Evolutionary conservation across 1,140 invertebrate species (phyloP).

Genomic region (Drosophila baimaii): DNA sequence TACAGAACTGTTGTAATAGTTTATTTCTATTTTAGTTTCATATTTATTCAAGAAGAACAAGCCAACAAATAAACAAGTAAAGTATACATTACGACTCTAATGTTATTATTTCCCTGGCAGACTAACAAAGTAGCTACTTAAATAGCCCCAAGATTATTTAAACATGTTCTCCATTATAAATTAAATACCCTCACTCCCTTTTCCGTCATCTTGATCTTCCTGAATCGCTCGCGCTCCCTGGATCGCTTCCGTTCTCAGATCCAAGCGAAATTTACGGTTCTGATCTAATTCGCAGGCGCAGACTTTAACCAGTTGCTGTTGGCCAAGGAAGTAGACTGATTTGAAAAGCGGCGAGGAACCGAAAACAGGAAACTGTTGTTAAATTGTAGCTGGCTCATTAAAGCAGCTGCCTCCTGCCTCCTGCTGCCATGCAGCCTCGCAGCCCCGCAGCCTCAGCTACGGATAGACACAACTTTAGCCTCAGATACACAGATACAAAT

Average conservation of each 20-base stretch:
- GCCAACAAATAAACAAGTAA: too few species aligned
- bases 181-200: background rate
- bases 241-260: slow-evolving; percentile 74
- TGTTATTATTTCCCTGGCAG: background rate
- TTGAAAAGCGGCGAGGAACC: slow-evolving; percentile 75
- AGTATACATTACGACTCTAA: too few species aligned
- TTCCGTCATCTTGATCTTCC: slow-evolving; percentile 16
- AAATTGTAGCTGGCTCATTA: slow-evolving; percentile 78
- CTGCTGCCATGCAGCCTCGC: too few species aligned
- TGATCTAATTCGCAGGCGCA: slow-evolving; percentile 72
- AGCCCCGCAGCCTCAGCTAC: slow-evolving; percentile 18
- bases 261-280: slow-evolving; percentile 78
- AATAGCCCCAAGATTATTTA: background rate
- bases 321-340: slow-evolving; percentile 82
- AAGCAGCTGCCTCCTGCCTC: slow-evolving; percentile 60
- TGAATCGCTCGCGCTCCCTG: slow-evolving; percentile 7
- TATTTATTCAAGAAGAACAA: background rate
- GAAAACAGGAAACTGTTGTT: slow-evolving; percentile 77
- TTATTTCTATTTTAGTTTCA: background rate
- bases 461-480: background rate
- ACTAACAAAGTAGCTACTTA: background rate
- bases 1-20: too few species aligned
- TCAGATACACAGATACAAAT: slow-evolving; percentile 38
- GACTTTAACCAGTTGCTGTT: slow-evolving; percentile 53
- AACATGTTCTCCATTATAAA: slow-evolving; percentile 9